Evolutionary conservation across 2,797 vertebrate genomes (phyloP), one percentile per base, ranked within the genome.

Genomic region (Enteromius anoplus): DNA sequence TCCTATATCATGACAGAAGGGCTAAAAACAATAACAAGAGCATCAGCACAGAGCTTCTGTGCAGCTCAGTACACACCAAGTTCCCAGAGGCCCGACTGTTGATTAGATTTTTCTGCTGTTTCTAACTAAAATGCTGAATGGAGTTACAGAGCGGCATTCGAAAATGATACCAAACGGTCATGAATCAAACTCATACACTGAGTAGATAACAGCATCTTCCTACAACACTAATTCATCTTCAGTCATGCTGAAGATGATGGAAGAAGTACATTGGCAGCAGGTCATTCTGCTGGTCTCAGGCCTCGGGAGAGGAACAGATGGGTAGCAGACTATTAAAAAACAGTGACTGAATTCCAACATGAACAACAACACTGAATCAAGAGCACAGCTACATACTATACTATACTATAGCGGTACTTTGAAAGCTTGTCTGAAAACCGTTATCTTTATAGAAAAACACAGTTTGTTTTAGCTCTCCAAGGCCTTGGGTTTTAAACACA

Each of bases 21-120:
- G 7, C 42, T 64, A 19, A 72, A 84, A 51, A 75, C 83, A 75
- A 73, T 21, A 65, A n/a, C 77, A 15, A 42, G 62, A 49, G 58
- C 77, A 68, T 72, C 69, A 42, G 34, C 60, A 68, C 49, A 72
- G 11, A 8, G 32, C 51, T 40, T 85, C 17, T 64, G n/a, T 49
- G 62, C 79, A 82, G 79, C 73, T 80, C 60, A 60, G 62, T 80
- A 53, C 62, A 76, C 71, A 68, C 51, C 37, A 14, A 69, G 64
- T n/a, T 85, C 71, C 78, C 80, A 12, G 49, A 78, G 68, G 84
- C 75, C 32, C 40, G 3, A 15, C n/a, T 17, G 60, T 45, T 77
- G 73, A 85, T 82, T 78, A 10, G 62, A 83, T 82, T 79, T 82
- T 83, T 75, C 75, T 86, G 85, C 64, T 26, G 71, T 47, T 85